Conservation (phyloP, 35 echinoderm and acorn worm species). For the Strongylocentrotus purpuratus region DNA sequence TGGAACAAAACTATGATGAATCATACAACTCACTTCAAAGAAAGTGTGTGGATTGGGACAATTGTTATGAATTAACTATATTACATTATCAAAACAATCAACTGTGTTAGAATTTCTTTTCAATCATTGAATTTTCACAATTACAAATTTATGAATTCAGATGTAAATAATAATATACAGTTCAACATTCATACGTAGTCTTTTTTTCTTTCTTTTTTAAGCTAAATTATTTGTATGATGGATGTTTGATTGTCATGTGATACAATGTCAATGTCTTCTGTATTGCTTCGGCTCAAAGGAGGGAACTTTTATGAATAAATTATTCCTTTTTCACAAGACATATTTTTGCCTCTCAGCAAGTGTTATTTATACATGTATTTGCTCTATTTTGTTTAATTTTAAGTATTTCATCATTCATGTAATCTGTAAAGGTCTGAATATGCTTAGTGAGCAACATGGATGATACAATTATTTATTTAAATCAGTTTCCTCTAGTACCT, state of each 20-base stretch:
- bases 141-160: background rate
- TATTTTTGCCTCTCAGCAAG: background rate
- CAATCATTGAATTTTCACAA: background rate
- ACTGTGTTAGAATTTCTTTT: background rate
- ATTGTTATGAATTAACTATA: background rate
- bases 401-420: no score
- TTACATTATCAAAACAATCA: background rate
- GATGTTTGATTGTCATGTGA: background rate
- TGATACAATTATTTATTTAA: no score
- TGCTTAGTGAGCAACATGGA: no score
- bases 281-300: background rate
- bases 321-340: conserved; percentile 12
- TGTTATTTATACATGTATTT: no score
- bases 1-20: background rate
- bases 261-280: background rate
- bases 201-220: background rate
- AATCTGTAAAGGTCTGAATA: no score
- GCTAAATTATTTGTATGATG: background rate
- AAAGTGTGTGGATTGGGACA: background rate
- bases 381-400: no score
- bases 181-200: background rate
- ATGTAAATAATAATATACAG: background rate
- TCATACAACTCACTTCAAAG: background rate
- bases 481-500: no score
- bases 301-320: background rate